Evolutionary conservation across 2,888 invertebrate species (phyloP).

Genomic region (Lobophora halterata): DNA sequence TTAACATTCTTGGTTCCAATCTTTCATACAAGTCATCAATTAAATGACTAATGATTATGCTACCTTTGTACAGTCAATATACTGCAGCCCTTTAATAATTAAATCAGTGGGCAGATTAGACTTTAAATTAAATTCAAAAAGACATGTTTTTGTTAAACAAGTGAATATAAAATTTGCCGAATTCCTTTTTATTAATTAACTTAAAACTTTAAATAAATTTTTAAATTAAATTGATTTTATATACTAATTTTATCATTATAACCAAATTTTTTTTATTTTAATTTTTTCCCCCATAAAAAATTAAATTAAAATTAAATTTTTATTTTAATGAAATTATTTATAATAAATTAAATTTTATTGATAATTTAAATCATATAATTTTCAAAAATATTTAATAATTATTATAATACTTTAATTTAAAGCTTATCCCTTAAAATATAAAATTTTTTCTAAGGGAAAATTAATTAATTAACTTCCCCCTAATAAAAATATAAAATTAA

Average conservation of each 20-base stretch:
- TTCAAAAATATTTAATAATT: conserved; percentile 45
- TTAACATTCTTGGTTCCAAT: conserved; percentile 81
- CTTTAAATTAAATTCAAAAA: conserved; percentile 83
- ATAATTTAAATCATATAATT: conserved; percentile 81
- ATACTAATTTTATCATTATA: too few species aligned
- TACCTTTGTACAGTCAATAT: conserved; percentile 90
- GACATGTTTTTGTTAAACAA: conserved; percentile 91
- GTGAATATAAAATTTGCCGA: conserved; percentile 84
- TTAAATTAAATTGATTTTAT: too few species aligned
- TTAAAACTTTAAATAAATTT: conserved; percentile 40
- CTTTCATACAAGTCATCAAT: conserved; percentile 90
- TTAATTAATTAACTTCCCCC: conserved; percentile 43
- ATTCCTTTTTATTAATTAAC: conserved; percentile 79
- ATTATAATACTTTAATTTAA: conserved; percentile 79
- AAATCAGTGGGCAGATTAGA: conserved; percentile 87
- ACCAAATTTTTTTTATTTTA: conserved; percentile 61
- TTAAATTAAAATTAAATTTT: conserved; percentile 62
- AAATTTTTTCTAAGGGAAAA: conserved; percentile 50
- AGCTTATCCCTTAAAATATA: conserved; percentile 82
- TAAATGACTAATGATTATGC: conserved; percentile 89
- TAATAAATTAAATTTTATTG: conserved; percentile 75
- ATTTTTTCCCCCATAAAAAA: conserved; percentile 65
- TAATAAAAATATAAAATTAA: conserved; percentile 75
- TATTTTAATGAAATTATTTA: conserved; percentile 59
- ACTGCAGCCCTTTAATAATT: conserved; percentile 87